A percentile compares a stretch with the other conserved stretches of the same genome.
Evolutionary conservation across 1,140 invertebrate species (phyloP).

Genomic region (Holcopasites calliopsidis): DNA sequence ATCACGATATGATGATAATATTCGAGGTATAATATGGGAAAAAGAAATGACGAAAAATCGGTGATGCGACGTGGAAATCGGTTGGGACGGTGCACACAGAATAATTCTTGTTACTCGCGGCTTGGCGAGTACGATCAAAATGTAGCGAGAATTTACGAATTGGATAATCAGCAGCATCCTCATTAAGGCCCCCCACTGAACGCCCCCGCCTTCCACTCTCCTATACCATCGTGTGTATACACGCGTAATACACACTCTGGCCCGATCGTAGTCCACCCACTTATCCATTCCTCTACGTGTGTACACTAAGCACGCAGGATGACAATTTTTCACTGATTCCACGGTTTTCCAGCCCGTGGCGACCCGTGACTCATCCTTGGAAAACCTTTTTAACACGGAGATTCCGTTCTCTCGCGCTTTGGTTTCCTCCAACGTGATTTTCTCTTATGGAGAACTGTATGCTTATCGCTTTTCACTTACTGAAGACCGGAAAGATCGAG

Average conservation of each 20-base stretch:
- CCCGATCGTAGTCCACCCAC: slow-evolving; percentile 43
- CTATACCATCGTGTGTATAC: slow-evolving; percentile 45
- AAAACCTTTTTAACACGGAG: slow-evolving; percentile 12
- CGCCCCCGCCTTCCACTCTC: slow-evolving; percentile 77
- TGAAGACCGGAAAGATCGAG: too few species aligned
- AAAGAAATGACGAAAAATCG: slow-evolving; percentile 6
- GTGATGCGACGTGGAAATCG: slow-evolving; percentile 12
- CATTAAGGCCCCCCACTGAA: slow-evolving; percentile 77
- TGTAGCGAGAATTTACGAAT: slow-evolving; percentile 80
- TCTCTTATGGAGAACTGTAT: too few species aligned
- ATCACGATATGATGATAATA: too few species aligned
- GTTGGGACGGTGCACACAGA: slow-evolving; percentile 15
- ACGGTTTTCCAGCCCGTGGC: slow-evolving; percentile 18
- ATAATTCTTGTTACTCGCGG: slow-evolving; percentile 72
- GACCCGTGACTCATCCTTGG: slow-evolving; percentile 20
- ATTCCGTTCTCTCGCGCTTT: background rate
- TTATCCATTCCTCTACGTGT: slow-evolving; percentile 37
- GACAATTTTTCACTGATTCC: slow-evolving; percentile 51
- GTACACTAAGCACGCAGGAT: background rate
- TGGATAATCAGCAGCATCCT: slow-evolving; percentile 81
- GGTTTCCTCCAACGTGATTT: background rate
- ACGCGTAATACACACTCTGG: background rate
- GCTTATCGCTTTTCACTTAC: too few species aligned
- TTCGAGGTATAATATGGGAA: background rate
- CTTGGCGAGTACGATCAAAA: slow-evolving; percentile 76